phyloP scores from a whole-genome alignment of 2,797 vertebrate species.

The Mus spretus region DNA sequence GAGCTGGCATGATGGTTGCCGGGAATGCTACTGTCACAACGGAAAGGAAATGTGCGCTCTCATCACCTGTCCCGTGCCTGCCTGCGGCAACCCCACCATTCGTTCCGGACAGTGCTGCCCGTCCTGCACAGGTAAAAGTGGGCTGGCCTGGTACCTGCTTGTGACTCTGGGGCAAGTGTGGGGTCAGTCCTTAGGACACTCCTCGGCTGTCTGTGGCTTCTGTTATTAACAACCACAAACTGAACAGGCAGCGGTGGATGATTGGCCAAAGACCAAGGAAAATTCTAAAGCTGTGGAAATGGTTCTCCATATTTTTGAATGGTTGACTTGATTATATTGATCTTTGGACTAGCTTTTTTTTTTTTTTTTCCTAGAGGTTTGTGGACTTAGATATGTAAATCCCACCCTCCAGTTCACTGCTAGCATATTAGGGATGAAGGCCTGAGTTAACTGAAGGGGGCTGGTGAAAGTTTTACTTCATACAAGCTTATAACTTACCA shows the following conservation, averaged over 20 bases:
- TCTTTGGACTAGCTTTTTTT: not conserved
- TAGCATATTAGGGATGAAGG: not conserved
- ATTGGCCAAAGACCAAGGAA: not conserved
- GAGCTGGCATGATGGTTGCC: slow-evolving; percentile 95
- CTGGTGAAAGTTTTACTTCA: slow-evolving; percentile 39
- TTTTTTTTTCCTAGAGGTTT: not conserved
- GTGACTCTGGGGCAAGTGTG: not conserved
- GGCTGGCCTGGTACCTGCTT: not conserved
- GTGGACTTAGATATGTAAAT: not conserved
- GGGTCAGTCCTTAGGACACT: not conserved
- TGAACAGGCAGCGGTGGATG: not conserved
- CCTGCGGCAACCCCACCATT: slow-evolving; percentile 92
- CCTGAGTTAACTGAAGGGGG: slow-evolving; percentile 55
- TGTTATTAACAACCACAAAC: not conserved
- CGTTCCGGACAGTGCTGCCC: slow-evolving; percentile 94
- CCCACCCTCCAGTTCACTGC: not conserved
- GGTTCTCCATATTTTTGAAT: slow-evolving; percentile 19
- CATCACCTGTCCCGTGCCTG: slow-evolving; percentile 94
- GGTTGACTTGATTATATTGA: not conserved
- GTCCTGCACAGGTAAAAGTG: slow-evolving; percentile 91
- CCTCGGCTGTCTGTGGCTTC: not conserved
- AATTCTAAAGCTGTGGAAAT: not conserved
- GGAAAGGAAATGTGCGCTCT: slow-evolving; percentile 95
- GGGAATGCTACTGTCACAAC: slow-evolving; percentile 94
- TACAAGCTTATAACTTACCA: slow-evolving; percentile 28